These are phyloP conservation scores for Huso huso DNA, from an alignment of 2,797 vertebrate species.

Conservation along the genomic window DNA sequence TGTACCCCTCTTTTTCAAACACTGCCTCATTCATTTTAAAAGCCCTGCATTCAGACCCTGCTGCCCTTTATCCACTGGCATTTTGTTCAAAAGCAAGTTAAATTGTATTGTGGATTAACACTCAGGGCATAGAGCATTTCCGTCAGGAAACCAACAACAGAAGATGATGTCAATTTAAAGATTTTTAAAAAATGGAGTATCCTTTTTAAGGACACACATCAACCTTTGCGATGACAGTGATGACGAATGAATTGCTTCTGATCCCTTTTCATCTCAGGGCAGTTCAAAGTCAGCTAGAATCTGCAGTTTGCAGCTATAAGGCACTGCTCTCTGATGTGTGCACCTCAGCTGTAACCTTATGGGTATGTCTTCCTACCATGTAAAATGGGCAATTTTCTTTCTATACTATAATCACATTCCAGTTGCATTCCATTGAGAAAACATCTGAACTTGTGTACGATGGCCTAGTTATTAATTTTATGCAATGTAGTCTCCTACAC, in stretches of 20 bases:
- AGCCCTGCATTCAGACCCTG: constrained; percentile 84
- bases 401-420: constrained; percentile 18
- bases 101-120: constrained; percentile 91
- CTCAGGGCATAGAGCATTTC: constrained; percentile 67
- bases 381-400: constrained; percentile 61
- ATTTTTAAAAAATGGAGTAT: constrained; percentile 54
- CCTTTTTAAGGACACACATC: constrained; percentile 57
- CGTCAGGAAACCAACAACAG: constrained; percentile 58
- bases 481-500: too few relatives aligned
- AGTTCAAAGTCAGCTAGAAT: constrained; percentile 60
- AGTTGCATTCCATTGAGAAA: background rate
- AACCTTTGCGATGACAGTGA: constrained; percentile 45
- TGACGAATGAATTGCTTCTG: constrained; percentile 58
- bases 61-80: constrained; percentile 93
- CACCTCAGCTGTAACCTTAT: constrained; percentile 68
- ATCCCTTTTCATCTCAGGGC: constrained; percentile 65
- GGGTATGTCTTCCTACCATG: constrained; percentile 58
- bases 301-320: constrained; percentile 30
- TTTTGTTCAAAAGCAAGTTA: constrained; percentile 87
- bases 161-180: constrained; percentile 50
- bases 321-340: constrained; percentile 34
- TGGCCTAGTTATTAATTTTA: too few relatives aligned
- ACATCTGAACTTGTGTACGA: background rate
- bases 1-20: constrained; percentile 78
- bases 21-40: constrained; percentile 88